Evolutionary conservation across 2,888 invertebrate genomes (phyloP).

Genomic region (Drosophila conformis): DNA sequence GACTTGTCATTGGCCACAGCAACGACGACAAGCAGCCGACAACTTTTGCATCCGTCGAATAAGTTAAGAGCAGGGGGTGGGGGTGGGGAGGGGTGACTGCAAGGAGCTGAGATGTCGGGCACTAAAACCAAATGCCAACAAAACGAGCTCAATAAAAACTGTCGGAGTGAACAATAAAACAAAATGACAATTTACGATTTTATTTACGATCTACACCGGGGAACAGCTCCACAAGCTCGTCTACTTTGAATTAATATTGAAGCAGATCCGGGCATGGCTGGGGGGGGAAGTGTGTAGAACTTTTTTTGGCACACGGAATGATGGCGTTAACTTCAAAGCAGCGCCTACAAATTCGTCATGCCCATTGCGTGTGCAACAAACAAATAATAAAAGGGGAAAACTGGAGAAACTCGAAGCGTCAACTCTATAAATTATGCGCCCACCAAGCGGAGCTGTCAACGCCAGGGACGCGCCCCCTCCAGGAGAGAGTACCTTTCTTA

Average conservation of each 20-base stretch:
- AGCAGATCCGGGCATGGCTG: background rate
- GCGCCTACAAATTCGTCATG: conserved; percentile 71
- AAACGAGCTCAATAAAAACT: conserved; percentile 80
- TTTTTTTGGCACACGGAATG: conserved; percentile 23
- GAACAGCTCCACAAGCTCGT: conserved; percentile 14
- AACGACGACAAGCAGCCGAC: conserved; percentile 25
- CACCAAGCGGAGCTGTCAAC: conserved; percentile 69
- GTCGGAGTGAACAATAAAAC: conserved; percentile 73
- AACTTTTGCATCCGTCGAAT: conserved; percentile 53
- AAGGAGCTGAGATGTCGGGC: conserved; percentile 18
- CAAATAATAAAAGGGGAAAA: conserved; percentile 29
- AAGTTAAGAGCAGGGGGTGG: conserved; percentile 16
- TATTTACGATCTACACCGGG: conserved; percentile 72
- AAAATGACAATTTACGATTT: conserved; percentile 79
- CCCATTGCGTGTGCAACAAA: conserved; percentile 59
- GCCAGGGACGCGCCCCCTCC: conserved; percentile 33
- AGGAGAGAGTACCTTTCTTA: conserved; percentile 18
- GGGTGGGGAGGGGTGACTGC: too few relatives aligned
- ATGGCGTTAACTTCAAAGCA: conserved; percentile 65
- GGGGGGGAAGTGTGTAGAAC: background rate
- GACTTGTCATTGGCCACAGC: conserved; percentile 55
- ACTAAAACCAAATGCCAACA: conserved; percentile 63
- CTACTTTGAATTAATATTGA: conserved; percentile 20
- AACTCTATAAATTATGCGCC: conserved; percentile 74
- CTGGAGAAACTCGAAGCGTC: conserved; percentile 20